phyloP scores from a whole-genome alignment of 2,113 vertebrate species.

The Xenopus tropicalis region DNA sequence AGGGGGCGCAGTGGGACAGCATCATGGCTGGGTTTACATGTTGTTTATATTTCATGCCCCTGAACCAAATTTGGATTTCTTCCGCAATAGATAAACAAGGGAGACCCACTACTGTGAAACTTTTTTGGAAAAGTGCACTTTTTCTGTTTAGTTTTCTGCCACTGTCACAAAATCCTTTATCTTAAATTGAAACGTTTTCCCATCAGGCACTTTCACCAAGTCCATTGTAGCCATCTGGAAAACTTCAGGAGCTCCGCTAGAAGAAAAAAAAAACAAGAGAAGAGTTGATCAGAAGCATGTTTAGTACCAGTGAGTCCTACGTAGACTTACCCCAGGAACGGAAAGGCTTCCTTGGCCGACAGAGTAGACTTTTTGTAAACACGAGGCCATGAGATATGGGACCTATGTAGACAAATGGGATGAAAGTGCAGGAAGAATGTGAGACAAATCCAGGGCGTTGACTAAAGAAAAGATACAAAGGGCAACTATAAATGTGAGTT shows the following conservation, averaged over 20 bases:
- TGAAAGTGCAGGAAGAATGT: no score
- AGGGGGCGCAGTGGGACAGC: no score
- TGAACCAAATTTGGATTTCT: no score
- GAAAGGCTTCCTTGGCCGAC: constrained; percentile 1
- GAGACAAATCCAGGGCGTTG: no score
- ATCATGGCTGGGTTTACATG: no score
- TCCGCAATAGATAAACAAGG: no score
- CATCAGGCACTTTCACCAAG: constrained; percentile 54
- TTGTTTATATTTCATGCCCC: no score
- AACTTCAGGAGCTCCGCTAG: constrained; percentile 49
- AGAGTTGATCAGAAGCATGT: not conserved
- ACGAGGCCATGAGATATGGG: no score
- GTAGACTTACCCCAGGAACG: not conserved
- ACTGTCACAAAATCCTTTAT: constrained; percentile 56
- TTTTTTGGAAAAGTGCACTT: constrained; percentile 56
- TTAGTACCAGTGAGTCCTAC: constrained; percentile 19
- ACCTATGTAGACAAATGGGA: no score
- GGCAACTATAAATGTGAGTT: no score
- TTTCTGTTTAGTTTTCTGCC: constrained; percentile 63
- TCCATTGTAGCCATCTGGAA: constrained; percentile 50
- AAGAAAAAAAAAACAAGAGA: constrained; percentile 15
- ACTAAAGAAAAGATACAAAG: no score
- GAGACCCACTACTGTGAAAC: not conserved
- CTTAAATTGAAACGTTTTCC: constrained; percentile 47
- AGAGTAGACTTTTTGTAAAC: not conserved